Base-by-base conservation (phyloP, 2,888 invertebrate genomes). In the Synanthedon formicaeformis region DNA sequence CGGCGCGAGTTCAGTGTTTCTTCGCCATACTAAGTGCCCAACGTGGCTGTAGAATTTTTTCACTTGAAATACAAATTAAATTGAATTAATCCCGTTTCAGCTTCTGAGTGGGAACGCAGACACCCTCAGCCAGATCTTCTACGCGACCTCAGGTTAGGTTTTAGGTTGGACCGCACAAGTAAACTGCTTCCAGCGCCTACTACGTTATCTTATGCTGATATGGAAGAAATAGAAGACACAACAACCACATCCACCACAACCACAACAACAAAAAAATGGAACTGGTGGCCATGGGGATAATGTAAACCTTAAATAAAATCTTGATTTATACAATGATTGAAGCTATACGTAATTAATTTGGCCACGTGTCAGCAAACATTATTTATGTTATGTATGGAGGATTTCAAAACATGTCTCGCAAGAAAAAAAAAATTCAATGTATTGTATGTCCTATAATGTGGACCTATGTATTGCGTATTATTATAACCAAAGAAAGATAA, bases 121-220 rank as follows among this genome's bases (percentile, higher is more conserved):
- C 71, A 74, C 11, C 79, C 81, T 0, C 58, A 59, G 2, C 58
- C 69, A 0, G 76, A 80, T 5, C 57, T 86, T 0, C 63, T 87
- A 1, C 58, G 57, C 2, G 86, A 87, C 51, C 63, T 87, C 8
- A 64, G 63, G 0, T 54, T 62, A 11, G 82, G 81, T 2, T 82
- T 81, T 65, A 61, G 51, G 14, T 40, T 76, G 4, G 68, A 71
- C 54, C 57, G 61, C 6, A 55, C 60, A 0, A 34, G 51, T 41
- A 51, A 40, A 48, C 61, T 56, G 27, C 41, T 48, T 1, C 27
- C 53, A 0, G 55, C 58, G 0, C 53, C 58, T 2, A 53, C 52
- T 0, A 61, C 65, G 2, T 57, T 64, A 23, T 56, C 55, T 0
- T 78, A 80, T 57, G 78, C 73, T 2, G 80, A 81, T 55, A 75